A percentile compares a stretch with the other conserved stretches of the same genome.
Conservation (phyloP, 2,113 vertebrate species). For the Rhinichthys klamathensis region DNA sequence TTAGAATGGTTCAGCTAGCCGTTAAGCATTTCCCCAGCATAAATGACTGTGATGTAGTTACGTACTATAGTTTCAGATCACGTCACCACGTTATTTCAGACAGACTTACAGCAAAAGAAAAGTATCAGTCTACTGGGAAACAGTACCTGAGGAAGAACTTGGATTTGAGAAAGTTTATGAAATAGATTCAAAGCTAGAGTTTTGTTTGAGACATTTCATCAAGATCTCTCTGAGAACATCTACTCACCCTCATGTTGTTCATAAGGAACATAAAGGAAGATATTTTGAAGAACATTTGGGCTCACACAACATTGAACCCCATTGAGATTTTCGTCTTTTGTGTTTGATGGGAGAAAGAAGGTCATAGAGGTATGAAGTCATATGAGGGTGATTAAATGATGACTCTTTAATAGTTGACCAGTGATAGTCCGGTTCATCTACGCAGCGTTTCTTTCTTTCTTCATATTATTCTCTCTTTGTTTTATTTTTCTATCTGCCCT, state of each 20-base stretch:
- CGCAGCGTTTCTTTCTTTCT: background rate
- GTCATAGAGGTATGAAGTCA: background rate
- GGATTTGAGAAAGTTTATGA: background rate
- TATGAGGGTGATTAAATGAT: background rate
- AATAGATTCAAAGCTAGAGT: background rate
- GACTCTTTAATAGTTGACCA: background rate
- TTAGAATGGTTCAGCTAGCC: no score
- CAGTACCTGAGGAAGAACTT: background rate
- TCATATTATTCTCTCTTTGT: background rate
- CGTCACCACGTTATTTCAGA: background rate
- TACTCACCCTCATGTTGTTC: background rate
- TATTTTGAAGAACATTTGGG: background rate
- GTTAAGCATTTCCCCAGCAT: no score
- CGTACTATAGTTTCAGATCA: background rate
- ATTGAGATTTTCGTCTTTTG: background rate
- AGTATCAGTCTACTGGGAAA: background rate
- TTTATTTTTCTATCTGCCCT: background rate
- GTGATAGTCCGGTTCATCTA: background rate
- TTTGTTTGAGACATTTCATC: background rate
- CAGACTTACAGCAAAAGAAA: slow-evolving; percentile 1
- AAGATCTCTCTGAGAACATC: background rate
- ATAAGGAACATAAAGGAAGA: background rate
- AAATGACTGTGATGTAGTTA: background rate
- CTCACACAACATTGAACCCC: background rate
- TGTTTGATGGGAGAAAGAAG: background rate